phyloP scores from a whole-genome alignment of 2,113 vertebrate genomes.

The Istiophorus platypterus region DNA sequence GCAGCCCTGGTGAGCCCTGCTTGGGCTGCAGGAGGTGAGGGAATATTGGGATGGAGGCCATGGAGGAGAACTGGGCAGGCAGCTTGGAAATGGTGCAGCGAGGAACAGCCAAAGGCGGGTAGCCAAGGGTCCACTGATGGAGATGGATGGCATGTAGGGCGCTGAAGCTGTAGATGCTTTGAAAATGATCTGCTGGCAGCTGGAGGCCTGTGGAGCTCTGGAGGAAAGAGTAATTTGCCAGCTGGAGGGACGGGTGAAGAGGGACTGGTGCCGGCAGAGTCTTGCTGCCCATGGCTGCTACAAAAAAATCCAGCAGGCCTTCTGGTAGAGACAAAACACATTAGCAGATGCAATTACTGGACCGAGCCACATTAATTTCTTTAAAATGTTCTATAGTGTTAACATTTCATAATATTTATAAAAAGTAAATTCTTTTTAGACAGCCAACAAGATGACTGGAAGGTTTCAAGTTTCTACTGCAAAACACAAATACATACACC shows the following conservation, averaged over 20 bases:
- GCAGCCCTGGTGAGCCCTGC: conserved; percentile 80
- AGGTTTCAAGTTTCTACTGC: too few species aligned
- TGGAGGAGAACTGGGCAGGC: conserved; percentile 89
- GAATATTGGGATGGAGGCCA: conserved; percentile 92
- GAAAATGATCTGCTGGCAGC: conserved; percentile 92
- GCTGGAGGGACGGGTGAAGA: conserved; percentile 95
- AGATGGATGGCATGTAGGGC: conserved; percentile 95
- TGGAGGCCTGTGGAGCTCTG: conserved; percentile 95
- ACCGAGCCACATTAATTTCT: conserved; percentile 6
- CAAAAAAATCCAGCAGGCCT: conserved; percentile 6
- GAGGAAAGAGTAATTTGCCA: conserved; percentile 96
- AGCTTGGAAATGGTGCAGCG: conserved; percentile 94
- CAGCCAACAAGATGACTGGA: too few species aligned
- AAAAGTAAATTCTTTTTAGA: too few species aligned
- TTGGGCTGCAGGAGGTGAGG: conserved; percentile 91
- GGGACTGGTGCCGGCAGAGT: conserved; percentile 95
- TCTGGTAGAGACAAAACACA: conserved; percentile 43
- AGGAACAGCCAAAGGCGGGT: conserved; percentile 91
- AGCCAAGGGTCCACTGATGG: conserved; percentile 98
- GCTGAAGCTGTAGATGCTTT: conserved; percentile 95
- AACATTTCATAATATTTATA: too few species aligned
- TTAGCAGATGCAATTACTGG: neutral
- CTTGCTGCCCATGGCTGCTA: conserved; percentile 93
- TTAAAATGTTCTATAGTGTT: neutral
- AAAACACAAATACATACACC: too few species aligned